phyloP scores from a whole-genome alignment of 2,888 invertebrate species.

The Noctua pronuba region DNA sequence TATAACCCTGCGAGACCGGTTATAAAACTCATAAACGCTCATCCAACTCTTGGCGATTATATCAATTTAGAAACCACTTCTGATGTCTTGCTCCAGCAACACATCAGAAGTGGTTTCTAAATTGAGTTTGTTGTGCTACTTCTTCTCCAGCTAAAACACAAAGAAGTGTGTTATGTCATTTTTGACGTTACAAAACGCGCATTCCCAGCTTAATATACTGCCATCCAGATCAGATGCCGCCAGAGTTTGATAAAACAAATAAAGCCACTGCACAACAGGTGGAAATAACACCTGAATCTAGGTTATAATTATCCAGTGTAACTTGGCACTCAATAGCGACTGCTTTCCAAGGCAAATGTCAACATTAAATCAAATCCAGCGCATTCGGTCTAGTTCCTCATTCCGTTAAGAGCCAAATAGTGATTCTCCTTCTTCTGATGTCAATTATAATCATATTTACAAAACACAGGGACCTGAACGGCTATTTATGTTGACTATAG shows the following conservation, averaged over 20 bases:
- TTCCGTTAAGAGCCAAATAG: slow-evolving; percentile 7
- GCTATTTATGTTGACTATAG: neutral
- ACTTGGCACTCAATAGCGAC: slow-evolving; percentile 30
- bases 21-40: too few species aligned
- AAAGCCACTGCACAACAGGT: neutral
- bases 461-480: neutral
- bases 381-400: slow-evolving; percentile 17
- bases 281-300: slow-evolving; percentile 20
- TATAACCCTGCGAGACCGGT: too few species aligned
- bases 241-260: neutral
- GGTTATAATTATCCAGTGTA: slow-evolving; percentile 41
- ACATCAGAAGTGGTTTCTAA: too few species aligned
- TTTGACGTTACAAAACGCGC: too few species aligned
- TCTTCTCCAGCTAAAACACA: neutral
- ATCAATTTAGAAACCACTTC: too few species aligned
- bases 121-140: neutral
- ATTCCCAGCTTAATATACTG: neutral
- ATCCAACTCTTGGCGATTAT: neutral
- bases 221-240: neutral
- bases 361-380: slow-evolving; percentile 39
- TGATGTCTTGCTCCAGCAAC: too few species aligned
- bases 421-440: neutral
- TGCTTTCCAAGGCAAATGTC: slow-evolving; percentile 37
- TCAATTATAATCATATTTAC: neutral
- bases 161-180: neutral